phyloP scores from a whole-genome alignment of 2,797 vertebrate genomes.

The Setipinna tenuifilis region DNA sequence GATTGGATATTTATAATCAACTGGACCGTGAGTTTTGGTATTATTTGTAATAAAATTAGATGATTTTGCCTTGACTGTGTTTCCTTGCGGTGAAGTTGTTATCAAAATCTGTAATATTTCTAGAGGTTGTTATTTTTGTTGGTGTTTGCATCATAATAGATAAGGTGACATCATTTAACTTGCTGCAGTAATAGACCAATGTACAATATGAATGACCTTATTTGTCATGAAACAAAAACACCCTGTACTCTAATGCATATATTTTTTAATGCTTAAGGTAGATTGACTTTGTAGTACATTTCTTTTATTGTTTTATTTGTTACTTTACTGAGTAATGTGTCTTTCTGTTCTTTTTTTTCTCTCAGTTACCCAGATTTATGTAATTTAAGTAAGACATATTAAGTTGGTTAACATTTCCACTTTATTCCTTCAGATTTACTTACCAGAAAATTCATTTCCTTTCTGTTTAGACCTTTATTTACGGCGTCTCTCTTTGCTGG shows the following conservation, averaged over 20 bases:
- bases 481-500: neutral
- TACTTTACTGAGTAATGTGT: neutral
- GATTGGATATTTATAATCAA: neutral
- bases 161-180: neutral
- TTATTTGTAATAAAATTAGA: neutral
- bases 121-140: neutral
- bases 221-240: neutral
- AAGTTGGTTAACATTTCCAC: neutral
- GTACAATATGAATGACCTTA: neutral
- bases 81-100: neutral
- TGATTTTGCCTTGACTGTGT: neutral
- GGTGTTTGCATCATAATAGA: neutral
- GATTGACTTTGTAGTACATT: neutral
- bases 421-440: neutral
- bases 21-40: no score
- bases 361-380: neutral
- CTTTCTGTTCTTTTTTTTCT: neutral
- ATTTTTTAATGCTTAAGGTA: neutral
- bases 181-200: neutral
- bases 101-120: neutral
- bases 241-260: neutral
- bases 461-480: neutral
- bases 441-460: neutral
- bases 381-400: neutral
- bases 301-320: neutral